These are phyloP conservation scores for Agrilus mali DNA, from an alignment of 2,888 invertebrate genomes.

Conservation along the genomic window DNA sequence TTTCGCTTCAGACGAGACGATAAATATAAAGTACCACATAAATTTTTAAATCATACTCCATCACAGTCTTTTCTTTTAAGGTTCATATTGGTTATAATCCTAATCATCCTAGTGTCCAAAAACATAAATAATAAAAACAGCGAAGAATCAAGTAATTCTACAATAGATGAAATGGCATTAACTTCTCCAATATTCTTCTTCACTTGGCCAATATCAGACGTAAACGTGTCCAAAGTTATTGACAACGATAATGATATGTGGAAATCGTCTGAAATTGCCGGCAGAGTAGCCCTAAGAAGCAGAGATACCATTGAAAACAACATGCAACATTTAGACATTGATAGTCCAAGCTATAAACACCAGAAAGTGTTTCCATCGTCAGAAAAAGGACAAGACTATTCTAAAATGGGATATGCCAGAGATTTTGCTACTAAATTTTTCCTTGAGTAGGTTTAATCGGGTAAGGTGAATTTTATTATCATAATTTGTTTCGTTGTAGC, in stretches of 20 bases:
- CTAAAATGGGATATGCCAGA: constrained; percentile 53
- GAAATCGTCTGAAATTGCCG: constrained; percentile 40
- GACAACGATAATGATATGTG: constrained; percentile 26
- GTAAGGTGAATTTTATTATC: constrained; percentile 14
- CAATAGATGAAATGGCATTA: too few species aligned
- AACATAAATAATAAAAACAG: too few species aligned
- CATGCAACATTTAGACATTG: constrained; percentile 36
- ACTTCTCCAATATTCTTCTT: not conserved
- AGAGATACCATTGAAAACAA: constrained; percentile 42
- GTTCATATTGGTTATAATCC: too few species aligned
- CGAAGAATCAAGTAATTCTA: too few species aligned
- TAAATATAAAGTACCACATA: too few species aligned
- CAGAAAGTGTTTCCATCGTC: constrained; percentile 57
- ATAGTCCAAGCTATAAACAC: constrained; percentile 56
- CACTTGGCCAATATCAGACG: constrained; percentile 12
- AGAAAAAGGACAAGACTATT: constrained; percentile 44
- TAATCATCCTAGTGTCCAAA: too few species aligned
- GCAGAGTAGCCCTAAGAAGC: constrained; percentile 43
- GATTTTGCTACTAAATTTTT: constrained; percentile 50
- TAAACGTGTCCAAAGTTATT: constrained; percentile 18
- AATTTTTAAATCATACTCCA: too few species aligned
- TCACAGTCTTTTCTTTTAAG: too few species aligned
- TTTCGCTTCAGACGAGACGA: too few species aligned
- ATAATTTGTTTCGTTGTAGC: constrained; percentile 25
- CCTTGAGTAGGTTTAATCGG: constrained; percentile 14